Evolutionary conservation across 2,888 invertebrate genomes (phyloP).

Genomic region (Mystacides longicornis): DNA sequence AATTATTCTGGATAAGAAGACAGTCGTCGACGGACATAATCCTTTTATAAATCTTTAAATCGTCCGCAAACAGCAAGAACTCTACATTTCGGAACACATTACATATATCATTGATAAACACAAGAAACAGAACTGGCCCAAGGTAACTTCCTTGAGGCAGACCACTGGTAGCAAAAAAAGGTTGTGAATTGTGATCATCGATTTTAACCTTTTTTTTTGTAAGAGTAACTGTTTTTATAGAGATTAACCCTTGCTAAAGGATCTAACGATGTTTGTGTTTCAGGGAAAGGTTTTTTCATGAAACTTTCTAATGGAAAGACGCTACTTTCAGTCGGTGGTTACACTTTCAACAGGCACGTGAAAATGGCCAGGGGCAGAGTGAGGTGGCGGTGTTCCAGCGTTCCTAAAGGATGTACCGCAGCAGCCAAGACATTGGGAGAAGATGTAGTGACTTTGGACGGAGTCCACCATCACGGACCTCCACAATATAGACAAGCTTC

Average conservation of each 20-base stretch:
- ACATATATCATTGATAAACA: no score
- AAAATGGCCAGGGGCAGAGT: background rate
- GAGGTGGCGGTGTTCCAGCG: slow-evolving; percentile 14
- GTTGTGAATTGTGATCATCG: no score
- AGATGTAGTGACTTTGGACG: background rate
- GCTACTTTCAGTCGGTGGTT: slow-evolving; percentile 6
- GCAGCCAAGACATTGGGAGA: slow-evolving; percentile 2
- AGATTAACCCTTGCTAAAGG: background rate
- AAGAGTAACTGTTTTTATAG: no score
- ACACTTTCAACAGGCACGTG: slow-evolving; percentile 9
- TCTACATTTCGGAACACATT: no score
- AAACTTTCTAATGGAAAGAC: background rate
- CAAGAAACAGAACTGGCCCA: no score
- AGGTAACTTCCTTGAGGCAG: no score
- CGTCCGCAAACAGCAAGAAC: no score
- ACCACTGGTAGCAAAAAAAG: no score
- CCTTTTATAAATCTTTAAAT: no score
- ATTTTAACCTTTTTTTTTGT: no score
- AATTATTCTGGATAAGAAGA: no score
- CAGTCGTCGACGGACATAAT: no score
- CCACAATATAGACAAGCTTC: background rate
- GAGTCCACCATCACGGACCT: background rate
- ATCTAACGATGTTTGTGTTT: background rate
- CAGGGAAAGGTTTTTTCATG: slow-evolving; percentile 1
- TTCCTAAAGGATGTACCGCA: slow-evolving; percentile 8